Percentiles rank a stretch among this genome's conserved stretches.
Evolutionary conservation across 2,113 vertebrate species (phyloP).

Genomic region (Dissostichus mawsoni): DNA sequence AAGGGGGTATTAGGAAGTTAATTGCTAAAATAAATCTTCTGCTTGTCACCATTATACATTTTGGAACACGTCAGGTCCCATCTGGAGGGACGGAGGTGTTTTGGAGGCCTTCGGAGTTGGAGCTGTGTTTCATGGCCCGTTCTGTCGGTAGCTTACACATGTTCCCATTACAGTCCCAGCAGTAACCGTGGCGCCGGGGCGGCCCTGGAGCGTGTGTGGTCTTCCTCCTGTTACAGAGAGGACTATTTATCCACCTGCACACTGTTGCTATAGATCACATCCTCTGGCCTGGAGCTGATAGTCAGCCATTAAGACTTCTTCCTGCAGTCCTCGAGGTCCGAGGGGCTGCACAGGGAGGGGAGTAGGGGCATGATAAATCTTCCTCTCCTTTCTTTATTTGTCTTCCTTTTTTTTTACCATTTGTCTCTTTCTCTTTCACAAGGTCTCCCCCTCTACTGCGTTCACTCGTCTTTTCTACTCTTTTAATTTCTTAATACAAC

Average conservation of each 20-base stretch:
- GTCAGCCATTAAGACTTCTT: slow-evolving; percentile 35
- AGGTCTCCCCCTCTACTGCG: too few species aligned
- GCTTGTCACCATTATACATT: neutral
- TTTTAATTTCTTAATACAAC: neutral
- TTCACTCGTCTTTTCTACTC: too few species aligned
- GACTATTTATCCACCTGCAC: slow-evolving; percentile 63
- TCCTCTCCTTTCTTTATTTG: neutral
- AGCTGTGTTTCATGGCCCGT: slow-evolving; percentile 42
- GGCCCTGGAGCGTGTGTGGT: slow-evolving; percentile 61
- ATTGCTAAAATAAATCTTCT: too few species aligned
- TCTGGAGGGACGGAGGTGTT: slow-evolving; percentile 29
- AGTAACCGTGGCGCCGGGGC: slow-evolving; percentile 27
- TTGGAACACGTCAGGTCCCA: slow-evolving; percentile 27
- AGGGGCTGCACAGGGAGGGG: neutral
- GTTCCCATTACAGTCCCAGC: slow-evolving; percentile 44
- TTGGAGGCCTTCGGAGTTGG: slow-evolving; percentile 10
- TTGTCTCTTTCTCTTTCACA: neutral
- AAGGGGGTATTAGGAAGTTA: neutral
- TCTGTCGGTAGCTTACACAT: slow-evolving; percentile 35
- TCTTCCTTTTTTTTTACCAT: neutral
- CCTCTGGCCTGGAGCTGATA: slow-evolving; percentile 26
- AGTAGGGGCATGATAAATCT: slow-evolving; percentile 1
- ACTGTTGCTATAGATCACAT: slow-evolving; percentile 43
- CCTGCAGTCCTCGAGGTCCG: slow-evolving; percentile 19
- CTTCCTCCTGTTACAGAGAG: slow-evolving; percentile 21